A percentile compares a stretch with the other conserved stretches of the same genome.
phyloP scores from a whole-genome alignment of 2,797 vertebrate species.

The Momotus momota region DNA sequence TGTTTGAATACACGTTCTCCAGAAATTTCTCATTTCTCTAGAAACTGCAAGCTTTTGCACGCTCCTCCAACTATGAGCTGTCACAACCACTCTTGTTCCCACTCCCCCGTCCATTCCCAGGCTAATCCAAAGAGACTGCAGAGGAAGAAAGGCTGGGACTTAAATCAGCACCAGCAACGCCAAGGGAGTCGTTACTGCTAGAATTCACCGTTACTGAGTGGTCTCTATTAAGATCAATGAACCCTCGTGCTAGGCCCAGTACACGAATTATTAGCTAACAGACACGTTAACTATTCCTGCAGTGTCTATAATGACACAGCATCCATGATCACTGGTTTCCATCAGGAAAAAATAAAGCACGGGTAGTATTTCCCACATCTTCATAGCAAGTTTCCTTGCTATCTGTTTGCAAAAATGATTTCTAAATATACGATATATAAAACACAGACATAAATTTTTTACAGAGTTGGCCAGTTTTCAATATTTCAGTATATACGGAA shows the following conservation, averaged over 20 bases:
- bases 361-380: conserved; percentile 37
- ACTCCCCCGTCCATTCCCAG: not conserved
- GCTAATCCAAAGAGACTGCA: conserved; percentile 58
- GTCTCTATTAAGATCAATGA: conserved; percentile 60
- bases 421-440: conserved; percentile 27
- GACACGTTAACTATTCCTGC: conserved; percentile 45
- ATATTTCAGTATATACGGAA: not conserved
- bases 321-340: conserved; percentile 29
- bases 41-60: not conserved
- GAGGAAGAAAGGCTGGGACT: conserved; percentile 2
- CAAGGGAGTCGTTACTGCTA: conserved; percentile 20
- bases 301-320: conserved; percentile 41
- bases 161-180: conserved; percentile 47
- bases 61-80: not conserved
- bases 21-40: not conserved
- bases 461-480: conserved; percentile 72
- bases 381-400: not conserved
- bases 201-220: not conserved
- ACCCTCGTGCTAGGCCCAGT: conserved; percentile 5
- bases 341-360: conserved; percentile 67
- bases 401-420: conserved; percentile 38
- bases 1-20: not conserved
- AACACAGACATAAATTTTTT: conserved; percentile 59
- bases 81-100: conserved; percentile 19
- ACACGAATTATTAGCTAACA: conserved; percentile 47